Percentiles rank a stretch among this genome's conserved stretches.
phyloP scores from a whole-genome alignment of 2,888 invertebrate species.

The Metacarcinus magister region DNA sequence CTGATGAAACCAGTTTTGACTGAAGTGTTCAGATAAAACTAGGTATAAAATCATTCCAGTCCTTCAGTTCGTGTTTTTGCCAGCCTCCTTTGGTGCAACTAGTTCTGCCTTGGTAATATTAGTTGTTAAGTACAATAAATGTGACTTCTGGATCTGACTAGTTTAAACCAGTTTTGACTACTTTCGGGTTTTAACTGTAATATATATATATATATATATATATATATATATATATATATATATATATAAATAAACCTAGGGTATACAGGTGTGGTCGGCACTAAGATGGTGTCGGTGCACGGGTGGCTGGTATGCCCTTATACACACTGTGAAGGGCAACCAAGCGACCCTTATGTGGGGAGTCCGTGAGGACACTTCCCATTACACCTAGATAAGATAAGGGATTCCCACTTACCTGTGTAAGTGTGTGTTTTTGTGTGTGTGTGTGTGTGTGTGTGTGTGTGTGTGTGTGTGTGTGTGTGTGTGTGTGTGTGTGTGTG shows the following conservation, averaged over 20 bases:
- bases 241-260: not conserved
- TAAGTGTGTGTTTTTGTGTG: not conserved
- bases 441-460: not conserved
- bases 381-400: conserved; percentile 14
- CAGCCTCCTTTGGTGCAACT: too few species aligned
- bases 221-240: not conserved
- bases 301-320: not conserved
- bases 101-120: too few species aligned
- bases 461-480: conserved; percentile 34
- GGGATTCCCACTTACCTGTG: conserved; percentile 46
- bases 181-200: too few species aligned
- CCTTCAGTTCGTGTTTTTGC: too few species aligned
- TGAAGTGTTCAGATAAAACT: too few species aligned
- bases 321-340: not conserved
- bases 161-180: too few species aligned
- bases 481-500: not conserved
- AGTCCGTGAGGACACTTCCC: conserved; percentile 16
- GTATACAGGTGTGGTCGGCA: not conserved
- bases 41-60: too few species aligned
- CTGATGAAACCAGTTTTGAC: too few species aligned
- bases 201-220: too few species aligned
- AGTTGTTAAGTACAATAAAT: too few species aligned
- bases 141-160: too few species aligned
- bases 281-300: not conserved
- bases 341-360: not conserved